A percentile compares a stretch with the other conserved stretches of the same genome.
Evolutionary conservation across 1,140 invertebrate genomes (phyloP).

Genomic region (Frieseomelitta varia): DNA sequence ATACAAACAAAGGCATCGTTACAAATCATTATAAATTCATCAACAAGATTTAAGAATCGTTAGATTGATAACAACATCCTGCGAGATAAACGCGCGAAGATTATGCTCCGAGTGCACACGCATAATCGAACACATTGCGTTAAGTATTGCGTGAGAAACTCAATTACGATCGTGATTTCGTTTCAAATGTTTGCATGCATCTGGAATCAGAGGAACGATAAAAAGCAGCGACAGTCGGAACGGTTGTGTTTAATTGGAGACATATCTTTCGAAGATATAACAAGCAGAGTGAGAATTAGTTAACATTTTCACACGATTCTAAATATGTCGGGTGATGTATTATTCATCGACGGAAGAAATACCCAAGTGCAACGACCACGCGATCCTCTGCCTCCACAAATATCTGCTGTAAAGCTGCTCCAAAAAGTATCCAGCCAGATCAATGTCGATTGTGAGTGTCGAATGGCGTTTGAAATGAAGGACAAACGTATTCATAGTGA

Average conservation of each 20-base stretch:
- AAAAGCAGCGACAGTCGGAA: background rate
- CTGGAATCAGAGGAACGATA: too few relatives aligned
- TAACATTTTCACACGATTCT: background rate
- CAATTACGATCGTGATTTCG: background rate
- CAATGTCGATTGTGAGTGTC: too few relatives aligned
- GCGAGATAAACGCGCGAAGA: too few relatives aligned
- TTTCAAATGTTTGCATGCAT: too few relatives aligned
- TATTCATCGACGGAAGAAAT: conserved; percentile 1
- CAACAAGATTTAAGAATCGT: too few relatives aligned
- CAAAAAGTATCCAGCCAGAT: too few relatives aligned
- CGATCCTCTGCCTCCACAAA: background rate
- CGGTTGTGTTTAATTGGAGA: background rate
- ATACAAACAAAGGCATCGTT: too few relatives aligned
- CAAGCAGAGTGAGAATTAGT: background rate
- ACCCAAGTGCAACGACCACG: background rate
- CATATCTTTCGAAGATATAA: background rate
- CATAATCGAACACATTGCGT: background rate
- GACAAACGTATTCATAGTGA: too few relatives aligned
- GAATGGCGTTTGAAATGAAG: too few relatives aligned
- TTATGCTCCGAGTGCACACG: background rate
- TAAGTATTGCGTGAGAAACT: background rate
- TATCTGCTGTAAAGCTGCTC: too few relatives aligned
- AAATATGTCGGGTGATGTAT: background rate
- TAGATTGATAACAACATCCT: too few relatives aligned
- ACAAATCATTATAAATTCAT: too few relatives aligned